Evolutionary conservation across 2,797 vertebrate genomes (phyloP), one percentile per base, ranked within the genome.

Genomic region (Xyrichtys novacula): DNA sequence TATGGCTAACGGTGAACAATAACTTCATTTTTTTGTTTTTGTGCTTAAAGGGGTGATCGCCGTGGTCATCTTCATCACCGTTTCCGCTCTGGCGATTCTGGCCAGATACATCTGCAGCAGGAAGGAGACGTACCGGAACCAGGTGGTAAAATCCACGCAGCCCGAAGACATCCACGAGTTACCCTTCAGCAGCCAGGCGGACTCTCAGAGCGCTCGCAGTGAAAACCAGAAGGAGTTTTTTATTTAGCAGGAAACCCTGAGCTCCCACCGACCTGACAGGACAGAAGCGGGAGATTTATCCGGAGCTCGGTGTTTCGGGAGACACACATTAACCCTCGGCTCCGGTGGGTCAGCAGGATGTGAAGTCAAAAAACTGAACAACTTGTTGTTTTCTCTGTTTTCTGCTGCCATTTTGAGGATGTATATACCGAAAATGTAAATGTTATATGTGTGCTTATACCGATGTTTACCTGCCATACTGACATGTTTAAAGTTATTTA

Each of bases 191-290:
- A 93, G 91, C 65, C 95, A 95, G 75, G 90, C 93, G 54, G 93
- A 92, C 74, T 88, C 93, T 73, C 95, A 94, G 84, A 94, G 92
- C 0, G 74, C 93, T 65, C 85, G 91, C 59, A 87, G 43, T 48
- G 95, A 97, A 87, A 96, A 94, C 93, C 96, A 96, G 83, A 98
- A 95, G 87, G 97, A 98, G 84, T 97, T 95, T 86, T 98, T 97
- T 88, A 98, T 98, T 92, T 98, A 94, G 96, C 84, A 66, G 44
- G 38, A 71, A 64, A 55, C 12, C 10, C 38, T 6, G 22, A 62
- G 44, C 17, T 56, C 65, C 56, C 1, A 25, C 15, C 43, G 57
- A 56, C 78, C 89, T 54, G 43, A 72, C 39, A 31, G 67, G 72
- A 78, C 44, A 62, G 67, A 87, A 67, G 52, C 12, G 71, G 38